These are phyloP conservation scores for Lordiphosa clarofinis DNA, from an alignment of 1,140 invertebrate genomes.

Conservation along the genomic window DNA sequence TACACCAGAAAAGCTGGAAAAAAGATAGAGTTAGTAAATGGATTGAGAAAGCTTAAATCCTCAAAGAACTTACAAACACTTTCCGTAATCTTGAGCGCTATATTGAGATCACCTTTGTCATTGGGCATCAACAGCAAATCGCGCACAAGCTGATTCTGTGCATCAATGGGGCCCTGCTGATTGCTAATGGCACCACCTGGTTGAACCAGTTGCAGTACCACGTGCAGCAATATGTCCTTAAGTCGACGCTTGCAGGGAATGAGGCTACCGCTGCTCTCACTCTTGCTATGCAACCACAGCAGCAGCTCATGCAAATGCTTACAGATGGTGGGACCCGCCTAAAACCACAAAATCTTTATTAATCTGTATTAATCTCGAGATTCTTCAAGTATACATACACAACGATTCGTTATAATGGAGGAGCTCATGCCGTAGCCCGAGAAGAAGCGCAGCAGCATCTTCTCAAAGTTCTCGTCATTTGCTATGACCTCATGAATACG, in stretches of 20 bases:
- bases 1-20: conserved; percentile 81
- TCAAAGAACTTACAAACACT: conserved; percentile 82
- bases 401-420: conserved; percentile 72
- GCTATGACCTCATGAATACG: conserved; percentile 84
- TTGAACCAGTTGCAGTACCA: conserved; percentile 86
- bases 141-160: conserved; percentile 87
- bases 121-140: conserved; percentile 85
- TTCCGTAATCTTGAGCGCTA: conserved; percentile 87
- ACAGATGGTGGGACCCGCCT: conserved; percentile 90
- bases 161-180: conserved; percentile 89
- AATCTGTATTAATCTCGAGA: no score
- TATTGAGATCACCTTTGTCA: conserved; percentile 85
- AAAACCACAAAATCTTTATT: background rate
- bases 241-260: conserved; percentile 83
- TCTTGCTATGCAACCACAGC: conserved; percentile 85
- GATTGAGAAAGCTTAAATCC: conserved; percentile 7
- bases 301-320: conserved; percentile 87
- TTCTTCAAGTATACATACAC: conserved; percentile 28
- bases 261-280: conserved; percentile 82
- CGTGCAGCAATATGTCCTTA: conserved; percentile 85
- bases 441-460: conserved; percentile 86
- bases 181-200: conserved; percentile 86
- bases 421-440: conserved; percentile 84
- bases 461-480: conserved; percentile 86
- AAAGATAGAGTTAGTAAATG: background rate